Evolutionary conservation across 2,888 invertebrate species (phyloP), one percentile per base, ranked within the genome.

Genomic region (Cactoblastis cactorum): DNA sequence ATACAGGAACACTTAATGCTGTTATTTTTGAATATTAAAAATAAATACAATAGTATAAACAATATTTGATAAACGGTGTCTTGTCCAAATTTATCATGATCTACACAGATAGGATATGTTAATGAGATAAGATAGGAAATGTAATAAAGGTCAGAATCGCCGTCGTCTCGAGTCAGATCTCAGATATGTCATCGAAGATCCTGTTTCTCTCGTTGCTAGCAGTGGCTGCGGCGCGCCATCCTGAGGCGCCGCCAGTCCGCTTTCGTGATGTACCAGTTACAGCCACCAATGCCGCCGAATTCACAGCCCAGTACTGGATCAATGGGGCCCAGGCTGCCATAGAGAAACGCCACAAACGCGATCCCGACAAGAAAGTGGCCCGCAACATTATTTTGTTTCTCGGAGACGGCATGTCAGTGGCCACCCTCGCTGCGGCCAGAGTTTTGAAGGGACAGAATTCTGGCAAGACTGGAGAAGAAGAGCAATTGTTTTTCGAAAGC

Each of bases 351-450:
- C 59, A 17, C 17, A 3, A 15, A 18, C 45, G 46, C 5, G 35
- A 24, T n/a, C 2, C 35, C 2, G 34, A 35, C 14, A 8, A 34
- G 33, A 41, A 37, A 35, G 50, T 12, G 5, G 82, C 78, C 33
- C 70, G 74, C 45, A 95, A 94, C 75, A 80, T 94, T 8, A 92
- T 95, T 45, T 81, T 95, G 73, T 94, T 94, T 74, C 74, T 95
- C 52, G 95, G 95, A 5, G 95, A 95, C 74, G 95, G 95, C 38
- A 94, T 95, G 94, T 93, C 94, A 14, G 77, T 94, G 47, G 87
- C 93, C 1, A 95, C 95, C 3, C 77, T 94, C 46, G 91, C 93
- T 3, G 94, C 93, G 0, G 91, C 93, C 19, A 87, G 94, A 59
- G 91, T 92, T 28, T 91, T 92, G 60, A 87, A 91, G 43, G 94